Base-by-base conservation (phyloP, 2,113 vertebrate species). In the Daubentonia madagascariensis region DNA sequence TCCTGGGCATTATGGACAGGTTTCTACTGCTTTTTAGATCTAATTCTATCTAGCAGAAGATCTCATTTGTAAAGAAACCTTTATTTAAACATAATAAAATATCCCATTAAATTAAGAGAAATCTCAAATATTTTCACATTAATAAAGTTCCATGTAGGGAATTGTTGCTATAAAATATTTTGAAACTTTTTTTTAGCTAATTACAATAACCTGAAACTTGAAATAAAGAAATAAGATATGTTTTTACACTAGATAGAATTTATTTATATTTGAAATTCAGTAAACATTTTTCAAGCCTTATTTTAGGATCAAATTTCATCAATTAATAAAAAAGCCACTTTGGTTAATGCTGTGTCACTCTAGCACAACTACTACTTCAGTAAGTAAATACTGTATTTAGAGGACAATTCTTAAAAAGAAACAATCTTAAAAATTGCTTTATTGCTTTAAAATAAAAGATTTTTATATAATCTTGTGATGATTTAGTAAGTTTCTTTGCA, bases 1-100 rank as follows among this genome's bases (percentile, higher is more conserved):
- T 96, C 87, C 83, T 65, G 96, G 95, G 94, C 94, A 94, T 97
- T 98, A 98, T 94, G 98, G 97, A 98, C 97, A 98, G 95, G 70
- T 96, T 97, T 96, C 95, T 95, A 85, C 96, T 97, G 97, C 63
- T n/a, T 96, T 98, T 98, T 91, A 84, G 61, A 96, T 97, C 95
- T 97, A 91, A 97, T 88, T 95, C 87, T 79, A 68, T 98, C 95
- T 93, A 97, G 96, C 84, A 96, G 97, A 80, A 97, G 95, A 96
- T 61, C 5, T 28, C 54, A 81, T 98, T 98, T 98, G 84, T 98
- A 95, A 98, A 98, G 63, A 86, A 85, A 48, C n/a, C 54, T 94
- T 95, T 93, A 97, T 96, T 95, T 93, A 97, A 98, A 73, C 28
- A 59, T 94, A 98, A 98, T 98, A 85, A 92, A 95, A 97, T 96